Evolutionary conservation across 2,113 vertebrate genomes (phyloP).

Genomic region (Tachuris rubrigastra): DNA sequence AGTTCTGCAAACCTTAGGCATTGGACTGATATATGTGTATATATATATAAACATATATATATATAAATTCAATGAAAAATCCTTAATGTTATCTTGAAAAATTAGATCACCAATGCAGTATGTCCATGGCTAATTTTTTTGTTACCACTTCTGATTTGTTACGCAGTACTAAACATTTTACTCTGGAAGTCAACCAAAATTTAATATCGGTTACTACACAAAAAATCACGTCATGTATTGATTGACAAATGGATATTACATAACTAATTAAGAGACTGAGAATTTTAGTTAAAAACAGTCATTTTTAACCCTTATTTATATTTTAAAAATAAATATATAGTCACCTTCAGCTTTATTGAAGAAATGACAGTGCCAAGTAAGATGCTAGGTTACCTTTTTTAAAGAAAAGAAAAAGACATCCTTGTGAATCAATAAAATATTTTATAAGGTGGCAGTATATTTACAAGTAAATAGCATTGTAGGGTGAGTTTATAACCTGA

Average conservation of each 20-base stretch:
- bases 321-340: background rate
- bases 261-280: background rate
- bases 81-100: background rate
- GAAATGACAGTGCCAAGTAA: background rate
- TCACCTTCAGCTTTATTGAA: background rate
- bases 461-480: background rate
- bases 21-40: background rate
- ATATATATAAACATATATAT: background rate
- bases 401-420: background rate
- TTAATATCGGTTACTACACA: background rate
- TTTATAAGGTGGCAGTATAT: background rate
- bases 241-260: background rate
- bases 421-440: background rate
- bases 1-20: background rate
- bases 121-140: background rate
- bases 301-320: background rate
- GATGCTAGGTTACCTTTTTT: background rate
- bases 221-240: background rate
- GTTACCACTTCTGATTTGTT: background rate
- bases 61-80: background rate
- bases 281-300: background rate
- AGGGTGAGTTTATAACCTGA: slow-evolving; percentile 1
- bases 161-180: background rate
- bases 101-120: background rate
- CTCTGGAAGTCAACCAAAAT: background rate